These are phyloP conservation scores for Sternarchorhynchus goeldii DNA, from an alignment of 2,797 vertebrate species.

Conservation along the genomic window DNA sequence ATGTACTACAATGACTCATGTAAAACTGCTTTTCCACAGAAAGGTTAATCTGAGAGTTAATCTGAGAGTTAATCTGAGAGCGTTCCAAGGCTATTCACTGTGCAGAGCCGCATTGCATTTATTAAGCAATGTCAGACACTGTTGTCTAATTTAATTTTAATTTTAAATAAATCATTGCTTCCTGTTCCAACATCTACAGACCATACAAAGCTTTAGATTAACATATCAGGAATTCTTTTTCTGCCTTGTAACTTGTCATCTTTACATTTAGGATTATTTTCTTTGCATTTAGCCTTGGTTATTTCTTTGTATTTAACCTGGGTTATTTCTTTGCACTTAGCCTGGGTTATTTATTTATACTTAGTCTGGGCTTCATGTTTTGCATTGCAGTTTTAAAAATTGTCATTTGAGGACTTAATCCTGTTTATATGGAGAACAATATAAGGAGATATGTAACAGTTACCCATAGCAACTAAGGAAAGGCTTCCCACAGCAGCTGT, in stretches of 20 bases:
- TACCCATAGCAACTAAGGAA: conserved; percentile 12
- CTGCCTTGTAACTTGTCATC: too few species aligned
- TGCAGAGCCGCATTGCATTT: not conserved
- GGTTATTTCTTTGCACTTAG: too few species aligned
- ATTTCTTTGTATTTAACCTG: too few species aligned
- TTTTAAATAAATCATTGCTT: too few species aligned
- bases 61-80: not conserved
- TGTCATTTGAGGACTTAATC: not conserved
- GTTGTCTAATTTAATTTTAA: conserved; percentile 2
- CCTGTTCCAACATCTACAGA: too few species aligned
- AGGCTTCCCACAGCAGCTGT: not conserved
- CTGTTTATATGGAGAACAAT: not conserved
- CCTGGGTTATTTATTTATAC: too few species aligned
- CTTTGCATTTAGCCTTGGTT: too few species aligned
- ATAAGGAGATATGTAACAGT: not conserved
- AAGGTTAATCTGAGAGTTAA: conserved; percentile 9
- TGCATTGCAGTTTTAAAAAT: too few species aligned
- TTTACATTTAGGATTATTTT: too few species aligned
- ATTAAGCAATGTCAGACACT: not conserved
- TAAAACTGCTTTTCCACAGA: not conserved
- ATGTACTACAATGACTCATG: conserved; percentile 1
- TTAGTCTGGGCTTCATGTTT: too few species aligned
- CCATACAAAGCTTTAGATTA: not conserved
- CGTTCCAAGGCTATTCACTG: not conserved
- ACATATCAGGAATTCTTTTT: not conserved